Evolutionary conservation across 2,113 vertebrate genomes (phyloP).

Genomic region (Rhabdornis inornatus): DNA sequence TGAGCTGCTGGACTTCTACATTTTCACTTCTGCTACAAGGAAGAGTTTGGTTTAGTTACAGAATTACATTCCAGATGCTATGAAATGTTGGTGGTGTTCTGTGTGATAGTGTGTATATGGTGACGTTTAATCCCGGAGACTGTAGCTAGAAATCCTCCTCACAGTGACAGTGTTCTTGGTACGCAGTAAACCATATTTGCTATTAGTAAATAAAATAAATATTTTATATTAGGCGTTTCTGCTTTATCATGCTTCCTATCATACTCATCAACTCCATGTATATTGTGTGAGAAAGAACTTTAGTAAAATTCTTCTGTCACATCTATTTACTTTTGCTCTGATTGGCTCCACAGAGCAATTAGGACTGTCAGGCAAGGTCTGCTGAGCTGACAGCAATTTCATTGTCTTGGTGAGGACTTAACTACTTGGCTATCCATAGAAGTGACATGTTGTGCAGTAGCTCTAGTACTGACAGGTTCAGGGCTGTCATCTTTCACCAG

Average conservation of each 20-base stretch:
- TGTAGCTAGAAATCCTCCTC: background rate
- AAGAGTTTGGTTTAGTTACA: background rate
- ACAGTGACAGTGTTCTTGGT: background rate
- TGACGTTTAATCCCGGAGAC: background rate
- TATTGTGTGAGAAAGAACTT: background rate
- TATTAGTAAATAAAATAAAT: background rate
- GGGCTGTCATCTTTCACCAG: background rate
- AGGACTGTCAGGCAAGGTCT: background rate
- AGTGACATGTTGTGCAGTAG: background rate
- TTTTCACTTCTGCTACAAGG: background rate
- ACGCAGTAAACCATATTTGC: background rate
- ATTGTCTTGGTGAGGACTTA: background rate
- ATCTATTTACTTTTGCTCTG: background rate
- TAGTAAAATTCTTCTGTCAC: background rate
- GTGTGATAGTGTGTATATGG: background rate
- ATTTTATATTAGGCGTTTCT: fast-evolving
- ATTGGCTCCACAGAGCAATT: background rate
- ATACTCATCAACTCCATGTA: background rate
- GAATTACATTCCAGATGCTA: background rate
- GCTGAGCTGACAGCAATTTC: background rate
- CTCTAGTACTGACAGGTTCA: background rate
- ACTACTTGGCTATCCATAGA: background rate
- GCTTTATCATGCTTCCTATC: background rate
- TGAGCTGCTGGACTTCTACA: background rate
- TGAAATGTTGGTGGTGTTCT: background rate